Conservation (phyloP, 2,888 invertebrate genomes). For the Rapana venosa region DNA sequence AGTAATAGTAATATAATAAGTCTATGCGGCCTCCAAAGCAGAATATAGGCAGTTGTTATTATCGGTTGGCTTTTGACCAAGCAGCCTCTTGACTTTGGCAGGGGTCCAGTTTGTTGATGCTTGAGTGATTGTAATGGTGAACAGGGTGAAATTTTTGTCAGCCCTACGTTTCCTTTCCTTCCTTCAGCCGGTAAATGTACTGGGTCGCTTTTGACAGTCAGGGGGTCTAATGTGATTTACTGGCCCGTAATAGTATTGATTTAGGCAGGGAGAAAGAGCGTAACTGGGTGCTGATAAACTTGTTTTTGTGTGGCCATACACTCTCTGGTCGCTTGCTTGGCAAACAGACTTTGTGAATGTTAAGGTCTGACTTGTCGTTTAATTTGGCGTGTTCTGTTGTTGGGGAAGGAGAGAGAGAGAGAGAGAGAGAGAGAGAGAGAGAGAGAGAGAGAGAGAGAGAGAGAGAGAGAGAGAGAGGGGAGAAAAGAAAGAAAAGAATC, state of each 20-base stretch:
- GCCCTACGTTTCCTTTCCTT: not conserved
- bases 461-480: no score
- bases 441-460: not conserved
- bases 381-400: no score
- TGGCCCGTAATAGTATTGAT: slow-evolving; percentile 21
- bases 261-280: not conserved
- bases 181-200: not conserved
- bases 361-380: no score
- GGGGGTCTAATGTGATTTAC: slow-evolving; percentile 20
- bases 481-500: no score
- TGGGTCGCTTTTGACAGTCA: slow-evolving; percentile 17
- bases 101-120: slow-evolving; percentile 12
- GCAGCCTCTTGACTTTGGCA: slow-evolving; percentile 22
- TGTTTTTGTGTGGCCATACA: not conserved
- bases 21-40: no score
- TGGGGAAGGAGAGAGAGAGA: no score
- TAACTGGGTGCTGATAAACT: not conserved
- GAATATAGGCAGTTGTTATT: not conserved
- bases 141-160: not conserved
- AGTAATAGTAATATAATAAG: no score
- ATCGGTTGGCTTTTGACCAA: slow-evolving; percentile 21
- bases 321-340: not conserved
- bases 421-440: not conserved
- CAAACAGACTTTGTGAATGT: not conserved
- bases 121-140: slow-evolving; percentile 28